A percentile compares a stretch with the other conserved stretches of the same genome.
Evolutionary conservation across 2,797 vertebrate genomes (phyloP).

Genomic region (Phataginus tricuspis): DNA sequence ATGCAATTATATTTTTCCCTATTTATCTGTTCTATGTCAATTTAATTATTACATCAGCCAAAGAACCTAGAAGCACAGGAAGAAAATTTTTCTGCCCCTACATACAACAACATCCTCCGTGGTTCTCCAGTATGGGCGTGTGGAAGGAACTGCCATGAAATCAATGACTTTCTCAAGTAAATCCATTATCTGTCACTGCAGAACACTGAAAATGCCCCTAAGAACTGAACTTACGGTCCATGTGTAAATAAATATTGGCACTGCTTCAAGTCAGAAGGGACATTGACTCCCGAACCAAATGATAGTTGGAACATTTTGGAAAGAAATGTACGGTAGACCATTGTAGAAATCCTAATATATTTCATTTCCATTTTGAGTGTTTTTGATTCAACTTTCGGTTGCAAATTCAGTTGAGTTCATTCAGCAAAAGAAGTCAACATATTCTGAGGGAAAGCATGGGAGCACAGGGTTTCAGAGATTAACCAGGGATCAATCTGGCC

Average conservation of each 20-base stretch:
- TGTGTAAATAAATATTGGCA: conserved; percentile 28
- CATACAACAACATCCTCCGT: neutral
- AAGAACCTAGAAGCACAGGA: neutral
- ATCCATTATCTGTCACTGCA: neutral
- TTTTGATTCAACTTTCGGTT: conserved; percentile 67
- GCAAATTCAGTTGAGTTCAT: conserved; percentile 86
- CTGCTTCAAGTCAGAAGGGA: conserved; percentile 16
- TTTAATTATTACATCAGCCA: neutral
- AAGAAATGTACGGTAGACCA: conserved; percentile 43
- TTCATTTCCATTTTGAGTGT: conserved; percentile 32
- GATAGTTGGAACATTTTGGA: conserved; percentile 26
- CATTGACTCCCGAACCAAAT: conserved; percentile 39
- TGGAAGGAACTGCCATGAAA: neutral
- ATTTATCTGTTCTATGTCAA: neutral
- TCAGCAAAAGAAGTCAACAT: conserved; percentile 84
- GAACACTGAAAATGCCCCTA: neutral
- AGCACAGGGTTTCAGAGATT: conserved; percentile 88
- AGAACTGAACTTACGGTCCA: neutral
- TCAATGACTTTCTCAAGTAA: neutral
- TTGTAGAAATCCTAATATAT: conserved; percentile 10
- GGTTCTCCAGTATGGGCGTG: neutral
- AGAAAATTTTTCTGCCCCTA: neutral
- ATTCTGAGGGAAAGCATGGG: conserved; percentile 84
- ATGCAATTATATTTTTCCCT: neutral
- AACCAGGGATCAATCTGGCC: conserved; percentile 89